Conservation (phyloP, 2,888 invertebrate species). For the Heliconius cydno region DNA sequence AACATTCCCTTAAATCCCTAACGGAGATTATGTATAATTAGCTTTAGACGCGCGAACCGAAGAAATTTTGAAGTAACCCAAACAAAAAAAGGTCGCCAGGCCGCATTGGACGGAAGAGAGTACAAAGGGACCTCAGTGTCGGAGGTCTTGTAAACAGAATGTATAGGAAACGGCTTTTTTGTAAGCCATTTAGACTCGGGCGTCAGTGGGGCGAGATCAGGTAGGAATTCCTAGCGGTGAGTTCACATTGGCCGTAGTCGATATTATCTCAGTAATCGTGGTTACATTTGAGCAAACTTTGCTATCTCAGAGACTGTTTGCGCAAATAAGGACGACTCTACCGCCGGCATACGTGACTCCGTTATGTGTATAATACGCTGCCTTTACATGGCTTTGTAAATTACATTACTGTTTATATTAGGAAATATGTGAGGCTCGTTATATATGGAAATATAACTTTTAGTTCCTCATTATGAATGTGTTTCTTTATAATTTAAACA, state of each 20-base stretch:
- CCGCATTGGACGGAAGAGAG: slow-evolving; percentile 58
- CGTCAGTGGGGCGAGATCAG: slow-evolving; percentile 65
- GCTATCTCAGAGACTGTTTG: slow-evolving; percentile 75
- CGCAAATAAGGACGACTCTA: slow-evolving; percentile 72
- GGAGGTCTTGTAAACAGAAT: slow-evolving; percentile 80
- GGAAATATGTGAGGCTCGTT: background rate
- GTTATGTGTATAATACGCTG: slow-evolving; percentile 54
- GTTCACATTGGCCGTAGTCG: slow-evolving; percentile 53
- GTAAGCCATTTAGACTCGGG: slow-evolving; percentile 57
- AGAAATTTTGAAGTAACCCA: slow-evolving; percentile 59
- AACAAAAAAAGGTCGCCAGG: slow-evolving; percentile 75
- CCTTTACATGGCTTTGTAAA: slow-evolving; percentile 50
- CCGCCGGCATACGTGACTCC: slow-evolving; percentile 58
- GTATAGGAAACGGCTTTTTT: slow-evolving; percentile 77
- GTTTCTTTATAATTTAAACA: background rate
- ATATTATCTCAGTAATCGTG: slow-evolving; percentile 56
- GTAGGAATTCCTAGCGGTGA: slow-evolving; percentile 62
- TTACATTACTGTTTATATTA: slow-evolving; percentile 30
- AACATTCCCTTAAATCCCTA: slow-evolving; percentile 46
- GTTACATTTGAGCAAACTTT: slow-evolving; percentile 70
- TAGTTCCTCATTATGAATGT: slow-evolving; percentile 1
- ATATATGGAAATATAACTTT: slow-evolving; percentile 11
- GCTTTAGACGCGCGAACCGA: slow-evolving; percentile 50
- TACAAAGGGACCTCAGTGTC: slow-evolving; percentile 74
- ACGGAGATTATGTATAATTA: slow-evolving; percentile 50